Percentiles rank a stretch among this genome's conserved stretches.
phyloP scores from a whole-genome alignment of 2,888 invertebrate genomes.

The Ormyrus nitidulus region DNA sequence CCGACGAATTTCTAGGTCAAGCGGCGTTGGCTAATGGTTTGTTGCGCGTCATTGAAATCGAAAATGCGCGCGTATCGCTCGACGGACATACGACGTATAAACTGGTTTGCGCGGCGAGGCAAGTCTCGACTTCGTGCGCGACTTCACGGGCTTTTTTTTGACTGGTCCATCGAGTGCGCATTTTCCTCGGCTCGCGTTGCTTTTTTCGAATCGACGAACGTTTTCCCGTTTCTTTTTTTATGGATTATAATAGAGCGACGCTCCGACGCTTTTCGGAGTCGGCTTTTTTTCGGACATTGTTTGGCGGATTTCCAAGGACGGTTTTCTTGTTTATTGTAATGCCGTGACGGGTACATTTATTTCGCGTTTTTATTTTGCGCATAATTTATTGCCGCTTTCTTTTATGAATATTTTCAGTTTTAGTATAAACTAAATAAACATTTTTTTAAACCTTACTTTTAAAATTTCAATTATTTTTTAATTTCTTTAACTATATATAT shows the following conservation, averaged over 20 bases:
- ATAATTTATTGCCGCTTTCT: no score
- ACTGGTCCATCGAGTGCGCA: background rate
- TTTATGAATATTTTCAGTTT: no score
- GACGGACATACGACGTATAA: background rate
- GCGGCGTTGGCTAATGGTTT: background rate
- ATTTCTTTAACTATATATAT: no score
- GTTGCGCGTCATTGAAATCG: slow-evolving; percentile 17
- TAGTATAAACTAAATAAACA: no score
- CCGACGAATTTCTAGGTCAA: background rate
- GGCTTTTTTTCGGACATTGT: background rate
- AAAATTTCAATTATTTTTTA: no score
- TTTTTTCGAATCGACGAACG: background rate
- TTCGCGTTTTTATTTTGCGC: background rate
- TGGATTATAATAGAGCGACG: no score
- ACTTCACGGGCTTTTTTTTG: background rate
- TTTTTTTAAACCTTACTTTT: no score
- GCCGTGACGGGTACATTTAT: background rate
- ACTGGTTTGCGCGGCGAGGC: background rate
- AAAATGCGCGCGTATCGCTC: background rate
- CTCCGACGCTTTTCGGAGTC: background rate
- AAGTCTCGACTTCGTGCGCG: background rate
- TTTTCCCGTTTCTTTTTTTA: background rate
- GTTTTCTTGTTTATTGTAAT: slow-evolving; percentile 29
- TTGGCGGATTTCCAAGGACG: slow-evolving; percentile 24
- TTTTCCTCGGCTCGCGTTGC: background rate